Percentiles rank a stretch among this genome's conserved stretches.
phyloP scores from a whole-genome alignment of 2,797 vertebrate species.

The Acanthurus leucopareius region DNA sequence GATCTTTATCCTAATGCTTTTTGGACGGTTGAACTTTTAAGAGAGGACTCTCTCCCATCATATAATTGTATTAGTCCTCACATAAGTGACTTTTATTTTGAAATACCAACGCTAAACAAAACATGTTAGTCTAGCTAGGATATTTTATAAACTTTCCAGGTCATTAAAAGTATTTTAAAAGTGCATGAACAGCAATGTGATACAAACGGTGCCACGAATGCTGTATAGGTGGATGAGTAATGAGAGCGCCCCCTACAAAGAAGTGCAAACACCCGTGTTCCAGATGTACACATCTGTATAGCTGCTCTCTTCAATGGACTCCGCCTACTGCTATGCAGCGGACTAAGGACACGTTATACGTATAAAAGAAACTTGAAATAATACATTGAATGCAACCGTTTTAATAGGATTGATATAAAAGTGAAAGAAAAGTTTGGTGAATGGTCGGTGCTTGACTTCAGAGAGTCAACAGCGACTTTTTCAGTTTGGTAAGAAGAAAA shows the following conservation, averaged over 20 bases:
- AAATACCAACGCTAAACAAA: not conserved
- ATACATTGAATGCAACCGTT: not conserved
- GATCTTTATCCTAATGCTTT: not conserved
- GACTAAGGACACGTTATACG: constrained; percentile 47
- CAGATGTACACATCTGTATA: constrained; percentile 85
- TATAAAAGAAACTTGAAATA: constrained; percentile 6
- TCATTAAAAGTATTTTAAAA: not conserved
- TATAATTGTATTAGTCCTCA: not conserved
- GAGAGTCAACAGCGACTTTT: not conserved
- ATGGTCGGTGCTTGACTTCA: not conserved
- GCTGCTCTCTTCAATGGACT: constrained; percentile 60
- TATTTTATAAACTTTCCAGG: not conserved
- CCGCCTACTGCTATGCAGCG: constrained; percentile 59
- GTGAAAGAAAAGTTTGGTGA: not conserved
- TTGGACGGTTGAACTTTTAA: not conserved
- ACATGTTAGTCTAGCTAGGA: not conserved
- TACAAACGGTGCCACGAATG: constrained; percentile 66
- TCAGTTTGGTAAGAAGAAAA: constrained; percentile 11
- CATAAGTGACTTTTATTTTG: not conserved
- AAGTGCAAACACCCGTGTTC: constrained; percentile 34
- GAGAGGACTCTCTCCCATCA: not conserved
- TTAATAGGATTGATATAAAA: not conserved
- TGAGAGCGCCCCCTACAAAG: constrained; percentile 74
- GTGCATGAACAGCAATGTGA: not conserved
- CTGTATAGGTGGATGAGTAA: constrained; percentile 24